Evolutionary conservation across 2,797 vertebrate species (phyloP), one percentile per base, ranked within the genome.

Genomic region (Zenarchopterus dispar): DNA sequence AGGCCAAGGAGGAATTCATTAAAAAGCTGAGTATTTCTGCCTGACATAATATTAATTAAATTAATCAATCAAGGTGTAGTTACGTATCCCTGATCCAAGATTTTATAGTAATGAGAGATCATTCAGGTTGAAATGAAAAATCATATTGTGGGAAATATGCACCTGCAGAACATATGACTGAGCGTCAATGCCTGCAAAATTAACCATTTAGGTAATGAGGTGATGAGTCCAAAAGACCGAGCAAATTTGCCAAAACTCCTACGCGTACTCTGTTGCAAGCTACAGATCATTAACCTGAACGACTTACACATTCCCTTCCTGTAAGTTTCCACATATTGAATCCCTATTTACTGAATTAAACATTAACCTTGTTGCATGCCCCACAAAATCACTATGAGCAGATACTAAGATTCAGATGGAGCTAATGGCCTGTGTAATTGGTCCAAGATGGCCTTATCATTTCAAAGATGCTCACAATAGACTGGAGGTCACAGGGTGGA

Each of bases 371-470:
- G 54, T 68, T 67, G 46, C 16, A 9, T 26, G 60, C 49, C 53
- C 55, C 33, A 22, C 54, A 74, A 75, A 87, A 82, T 53, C 56
- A 55, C 77, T 31, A 64, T 0, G 33, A 69, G 63, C 59, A 60
- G 61, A 72, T 73, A 80, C 77, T 61, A 60, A 50, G 77, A 72
- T 86, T 90, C 77, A 80, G 70, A 73, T 55, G 48, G 70, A 69
- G 85, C 68, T 80, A 91, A 90, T 67, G 63, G 84, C 53, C 68
- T 80, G 55, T 83, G 83, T 90, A 89, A 92, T 91, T 89, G 86
- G 55, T 86, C 87, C 72, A 84, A 84, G 81, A 79, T 75, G 76
- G 72, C 60, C 73, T 81, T 74, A 77, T 86, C 72, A 60, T 78
- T 87, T 67, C 80, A 72, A 70, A 45, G 77, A 85, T 58, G 52